A percentile compares a stretch with the other conserved stretches of the same genome.
Conservation (phyloP, 1,140 invertebrate genomes). For the Nasonia giraulti region DNA sequence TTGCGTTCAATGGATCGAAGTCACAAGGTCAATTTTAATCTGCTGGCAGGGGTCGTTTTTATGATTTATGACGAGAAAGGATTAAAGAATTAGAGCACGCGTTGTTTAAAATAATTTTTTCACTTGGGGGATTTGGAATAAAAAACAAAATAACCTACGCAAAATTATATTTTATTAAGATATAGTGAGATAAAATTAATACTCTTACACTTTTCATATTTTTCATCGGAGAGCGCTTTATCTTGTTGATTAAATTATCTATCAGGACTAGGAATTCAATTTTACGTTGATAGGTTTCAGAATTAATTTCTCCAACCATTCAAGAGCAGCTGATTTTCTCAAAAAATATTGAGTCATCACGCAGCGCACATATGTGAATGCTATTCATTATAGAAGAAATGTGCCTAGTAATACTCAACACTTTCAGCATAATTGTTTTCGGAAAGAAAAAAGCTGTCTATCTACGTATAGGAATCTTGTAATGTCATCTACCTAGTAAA, state of each 20-base stretch:
- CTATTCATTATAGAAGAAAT: constrained; percentile 28
- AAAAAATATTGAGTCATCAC: constrained; percentile 28
- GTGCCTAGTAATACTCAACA: constrained; percentile 41
- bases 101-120: too few species aligned
- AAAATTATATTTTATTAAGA: too few species aligned
- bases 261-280: neutral
- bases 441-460: constrained; percentile 1
- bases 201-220: too few species aligned
- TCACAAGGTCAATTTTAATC: constrained; percentile 2
- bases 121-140: too few species aligned
- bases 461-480: constrained; percentile 35
- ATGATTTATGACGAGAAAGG: too few species aligned
- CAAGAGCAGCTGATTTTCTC: neutral
- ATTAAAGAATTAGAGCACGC: too few species aligned
- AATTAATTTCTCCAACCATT: neutral
- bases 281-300: neutral
- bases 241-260: neutral
- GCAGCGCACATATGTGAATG: neutral
- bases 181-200: too few species aligned
- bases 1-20: neutral
- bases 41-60: too few species aligned
- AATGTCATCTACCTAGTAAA: constrained; percentile 12
- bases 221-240: neutral
- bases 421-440: constrained; percentile 14
- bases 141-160: too few species aligned